phyloP scores from a whole-genome alignment of 92 coral and sea anemone species.

The Ricordea florida region DNA sequence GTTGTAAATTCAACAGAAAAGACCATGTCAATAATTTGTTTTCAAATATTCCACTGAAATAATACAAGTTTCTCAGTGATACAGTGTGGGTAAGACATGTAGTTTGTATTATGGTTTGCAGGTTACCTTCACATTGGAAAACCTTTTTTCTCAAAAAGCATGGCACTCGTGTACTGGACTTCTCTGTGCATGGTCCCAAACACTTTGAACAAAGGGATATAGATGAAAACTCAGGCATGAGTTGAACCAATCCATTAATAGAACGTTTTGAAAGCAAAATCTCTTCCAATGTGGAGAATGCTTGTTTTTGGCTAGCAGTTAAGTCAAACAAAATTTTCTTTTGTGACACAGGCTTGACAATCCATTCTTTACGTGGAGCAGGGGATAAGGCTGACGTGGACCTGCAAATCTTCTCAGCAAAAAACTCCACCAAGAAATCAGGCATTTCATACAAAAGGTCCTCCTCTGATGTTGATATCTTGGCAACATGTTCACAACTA shows the following conservation, averaged over 20 bases:
- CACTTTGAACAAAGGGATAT: not conserved
- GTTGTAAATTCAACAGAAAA: too few species aligned
- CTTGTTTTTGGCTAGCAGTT: not conserved
- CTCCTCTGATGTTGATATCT: not conserved
- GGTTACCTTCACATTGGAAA: slow-evolving; percentile 13
- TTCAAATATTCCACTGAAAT: too few species aligned
- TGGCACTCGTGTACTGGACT: not conserved
- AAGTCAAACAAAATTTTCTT: not conserved
- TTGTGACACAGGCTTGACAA: not conserved
- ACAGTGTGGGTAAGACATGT: too few species aligned
- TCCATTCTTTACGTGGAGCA: not conserved
- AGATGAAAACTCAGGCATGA: not conserved
- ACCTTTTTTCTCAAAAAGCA: slow-evolving; percentile 7
- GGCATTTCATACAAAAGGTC: not conserved
- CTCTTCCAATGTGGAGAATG: not conserved
- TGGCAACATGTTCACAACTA: slow-evolving; percentile 1
- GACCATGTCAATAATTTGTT: too few species aligned
- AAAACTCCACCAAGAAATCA: slow-evolving; percentile 7
- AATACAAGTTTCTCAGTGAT: too few species aligned
- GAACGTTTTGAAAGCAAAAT: not conserved
- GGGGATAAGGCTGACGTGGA: not conserved
- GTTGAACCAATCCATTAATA: not conserved
- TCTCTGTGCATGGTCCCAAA: not conserved
- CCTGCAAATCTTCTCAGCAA: slow-evolving; percentile 1
- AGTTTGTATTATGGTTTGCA: too few species aligned